Evolutionary conservation across 2,888 invertebrate genomes (phyloP).

Genomic region (Trichopria drosophilae): DNA sequence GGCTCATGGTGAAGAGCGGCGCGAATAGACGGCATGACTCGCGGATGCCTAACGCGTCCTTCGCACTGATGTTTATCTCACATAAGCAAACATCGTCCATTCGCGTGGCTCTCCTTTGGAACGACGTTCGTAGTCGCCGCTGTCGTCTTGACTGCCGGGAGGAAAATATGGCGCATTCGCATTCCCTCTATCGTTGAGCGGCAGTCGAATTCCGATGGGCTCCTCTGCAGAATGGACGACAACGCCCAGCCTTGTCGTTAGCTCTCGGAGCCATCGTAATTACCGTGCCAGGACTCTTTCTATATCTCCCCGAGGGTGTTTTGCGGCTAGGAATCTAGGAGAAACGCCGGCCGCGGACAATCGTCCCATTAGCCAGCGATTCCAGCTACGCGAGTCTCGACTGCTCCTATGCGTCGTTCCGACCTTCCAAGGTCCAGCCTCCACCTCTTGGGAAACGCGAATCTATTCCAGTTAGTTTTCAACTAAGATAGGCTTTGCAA

Average conservation of each 20-base stretch:
- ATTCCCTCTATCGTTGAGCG: constrained; percentile 24
- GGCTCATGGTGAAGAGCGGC: no score
- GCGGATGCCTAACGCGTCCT: no score
- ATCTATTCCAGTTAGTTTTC: no score
- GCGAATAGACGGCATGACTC: no score
- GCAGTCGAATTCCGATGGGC: constrained; percentile 39
- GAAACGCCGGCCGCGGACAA: constrained; percentile 45
- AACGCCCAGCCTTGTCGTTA: constrained; percentile 41
- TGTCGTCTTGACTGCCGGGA: constrained; percentile 9
- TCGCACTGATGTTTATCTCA: constrained; percentile 28
- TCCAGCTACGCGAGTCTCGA: constrained; percentile 44
- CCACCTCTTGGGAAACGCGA: no score
- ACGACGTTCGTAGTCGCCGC: constrained; percentile 29
- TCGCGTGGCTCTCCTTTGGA: constrained; percentile 9
- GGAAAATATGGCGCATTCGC: constrained; percentile 18
- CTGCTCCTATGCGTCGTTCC: constrained; percentile 39
- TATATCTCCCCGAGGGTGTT: constrained; percentile 38
- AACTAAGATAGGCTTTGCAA: no score
- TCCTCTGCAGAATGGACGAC: constrained; percentile 33
- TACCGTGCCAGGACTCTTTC: constrained; percentile 36
- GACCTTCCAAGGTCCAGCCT: constrained; percentile 39
- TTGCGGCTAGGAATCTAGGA: constrained; percentile 44
- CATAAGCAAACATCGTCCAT: background rate
- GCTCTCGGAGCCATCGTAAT: constrained; percentile 43
- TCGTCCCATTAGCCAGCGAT: constrained; percentile 54